Evolutionary conservation across 37 sponge, comb jelly and placozoan species (phyloP), one percentile per base, ranked within the genome.

Genomic region (Axinella damicornis): DNA sequence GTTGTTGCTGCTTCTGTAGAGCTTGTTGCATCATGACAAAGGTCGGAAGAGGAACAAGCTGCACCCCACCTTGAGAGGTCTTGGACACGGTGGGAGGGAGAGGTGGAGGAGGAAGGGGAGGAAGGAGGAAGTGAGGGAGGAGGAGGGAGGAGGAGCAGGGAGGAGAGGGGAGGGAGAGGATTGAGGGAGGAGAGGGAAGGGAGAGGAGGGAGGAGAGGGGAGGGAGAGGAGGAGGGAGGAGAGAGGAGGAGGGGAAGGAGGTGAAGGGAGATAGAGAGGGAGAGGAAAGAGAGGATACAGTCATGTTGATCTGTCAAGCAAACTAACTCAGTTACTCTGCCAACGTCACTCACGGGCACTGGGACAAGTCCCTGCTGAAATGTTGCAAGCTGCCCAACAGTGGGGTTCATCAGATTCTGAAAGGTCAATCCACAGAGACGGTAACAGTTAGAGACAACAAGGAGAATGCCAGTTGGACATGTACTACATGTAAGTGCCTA

Each of bases 41-140:
- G 18, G 53, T 19, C 18, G 46, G 76, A 19, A 86, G 36, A 1
- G 79, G 79, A 28, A 86, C 73, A 37, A 86, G 9, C 46, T 46
- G 33, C 40, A 79, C 59, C 5, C 71, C 39, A 6, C 87, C 87
- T 32, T 86, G 71, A 39, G 78, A 70, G 17, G 87, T 86, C 87
- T 85, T 69, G 4, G 46, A 9, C 6, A 46, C 4, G 9, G 9
- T 4, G 9, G 46, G 9, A 31, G 2, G 12, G 6, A 31, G 6
- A 31, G 5, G 35, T 5, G 34, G 33, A 12, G 33, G 34, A n/a
- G 46, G 46, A 9, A 46, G 9, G 9, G 9, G 46, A 46, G 46
- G 9, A 31, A 5, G 12, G 6, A 31, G 6, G 34, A 1, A 12
- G 6, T 11, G 33, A 12, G 33, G 34, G 14, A 38, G 5, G 63